Evolutionary conservation across 2,797 vertebrate genomes (phyloP).

Genomic region (Onychomys torridus): DNA sequence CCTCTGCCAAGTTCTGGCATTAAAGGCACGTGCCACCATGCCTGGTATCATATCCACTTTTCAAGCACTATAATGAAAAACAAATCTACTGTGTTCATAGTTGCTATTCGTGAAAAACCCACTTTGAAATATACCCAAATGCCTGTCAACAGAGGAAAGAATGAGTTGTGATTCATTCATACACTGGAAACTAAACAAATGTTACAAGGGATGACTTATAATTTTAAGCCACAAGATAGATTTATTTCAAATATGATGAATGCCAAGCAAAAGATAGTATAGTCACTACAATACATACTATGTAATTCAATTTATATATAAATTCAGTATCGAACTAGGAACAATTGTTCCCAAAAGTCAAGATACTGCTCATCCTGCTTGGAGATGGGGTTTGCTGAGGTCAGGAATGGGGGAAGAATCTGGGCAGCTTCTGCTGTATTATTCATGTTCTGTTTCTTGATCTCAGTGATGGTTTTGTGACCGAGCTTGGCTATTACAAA

Average conservation of each 20-base stretch:
- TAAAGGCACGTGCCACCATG: neutral
- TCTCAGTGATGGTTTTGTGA: neutral
- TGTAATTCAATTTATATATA: neutral
- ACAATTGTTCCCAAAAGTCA: neutral
- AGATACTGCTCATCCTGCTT: neutral
- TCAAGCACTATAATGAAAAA: neutral
- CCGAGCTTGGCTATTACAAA: constrained; percentile 9
- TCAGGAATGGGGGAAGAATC: neutral
- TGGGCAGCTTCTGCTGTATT: neutral
- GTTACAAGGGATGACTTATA: neutral
- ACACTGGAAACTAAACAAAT: neutral
- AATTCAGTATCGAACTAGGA: neutral
- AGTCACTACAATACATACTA: neutral
- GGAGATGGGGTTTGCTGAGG: neutral
- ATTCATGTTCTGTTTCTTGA: neutral
- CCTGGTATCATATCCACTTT: neutral
- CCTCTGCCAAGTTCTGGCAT: neutral
- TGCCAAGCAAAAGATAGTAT: neutral
- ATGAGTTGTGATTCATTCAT: neutral
- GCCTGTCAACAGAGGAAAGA: neutral
- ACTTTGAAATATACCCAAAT: neutral
- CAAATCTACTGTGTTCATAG: neutral
- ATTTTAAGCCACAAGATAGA: neutral
- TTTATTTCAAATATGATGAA: neutral
- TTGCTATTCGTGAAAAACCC: neutral